Base-by-base conservation (phyloP, 2,113 vertebrate species). In the Pantherophis guttatus region DNA sequence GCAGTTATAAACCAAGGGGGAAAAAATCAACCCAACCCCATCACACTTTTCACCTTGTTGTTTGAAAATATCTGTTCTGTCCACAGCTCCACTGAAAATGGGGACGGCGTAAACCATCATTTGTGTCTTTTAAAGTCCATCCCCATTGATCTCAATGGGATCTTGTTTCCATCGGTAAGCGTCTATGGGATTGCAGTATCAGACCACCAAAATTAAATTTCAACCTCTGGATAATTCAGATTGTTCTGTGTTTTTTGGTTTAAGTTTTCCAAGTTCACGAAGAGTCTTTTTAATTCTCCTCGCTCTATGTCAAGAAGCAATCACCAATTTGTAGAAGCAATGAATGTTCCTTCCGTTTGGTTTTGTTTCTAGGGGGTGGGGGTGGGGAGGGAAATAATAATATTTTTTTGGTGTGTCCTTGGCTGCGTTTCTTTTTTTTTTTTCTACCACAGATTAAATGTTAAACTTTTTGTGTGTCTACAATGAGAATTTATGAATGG, bases 401-500 rank as follows among this genome's bases (percentile, higher is more conserved):
- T 81, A 9, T 95, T 96, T 97, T 97, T 94, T 96, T 94, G 94
- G 96, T 96, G 96, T 93, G 94, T 97, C 96, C 95, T 91, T 24
- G 57, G 95, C 97, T 95, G 95, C 92, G 93, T 97, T 97, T 97
- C 95, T 97, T 88, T 54, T 48, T 50, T 57, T 85, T 97, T 97
- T 96, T 97, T 97, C 95, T 97, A 96, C 96, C 97, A 97, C 96
- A 94, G 95, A 96, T 97, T 96, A 96, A 59, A 94, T 97, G 94
- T 92, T 97, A 96, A 95, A 23, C 96, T 97, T 97, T 98, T 97
- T 97, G 94, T 97, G 97, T 97, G 97, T 98, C 97, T 97, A 98
- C 97, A 97, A 98, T 94, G 97, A 98, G 97, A 98, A 98, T 98
- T 98, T 97, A 97, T 97, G 98, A 98, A 98, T 98, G 98, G 97